These are phyloP conservation scores for Potamilus streckersoni DNA, from an alignment of 1,140 invertebrate genomes.

Conservation along the genomic window DNA sequence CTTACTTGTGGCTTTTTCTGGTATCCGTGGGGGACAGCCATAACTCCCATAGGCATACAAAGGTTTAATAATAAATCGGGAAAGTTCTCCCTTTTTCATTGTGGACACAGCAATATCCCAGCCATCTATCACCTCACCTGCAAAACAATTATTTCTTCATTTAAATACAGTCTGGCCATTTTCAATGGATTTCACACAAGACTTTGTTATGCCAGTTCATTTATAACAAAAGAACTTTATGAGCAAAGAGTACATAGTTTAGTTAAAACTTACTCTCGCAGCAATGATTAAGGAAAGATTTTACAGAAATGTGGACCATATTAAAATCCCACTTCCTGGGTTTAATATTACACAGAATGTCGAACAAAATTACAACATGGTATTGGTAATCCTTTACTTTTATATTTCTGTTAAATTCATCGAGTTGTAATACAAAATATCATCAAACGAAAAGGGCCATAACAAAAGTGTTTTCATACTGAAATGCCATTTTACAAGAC, in stretches of 20 bases:
- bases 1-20: slow-evolving; percentile 64
- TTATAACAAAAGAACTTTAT: not conserved
- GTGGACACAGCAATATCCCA: slow-evolving; percentile 76
- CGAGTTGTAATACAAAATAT: too few species aligned
- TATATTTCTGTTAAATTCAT: too few species aligned
- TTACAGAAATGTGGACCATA: too few species aligned
- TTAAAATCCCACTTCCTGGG: too few species aligned
- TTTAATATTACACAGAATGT: too few species aligned
- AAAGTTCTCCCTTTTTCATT: slow-evolving; percentile 77
- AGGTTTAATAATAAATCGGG: slow-evolving; percentile 77
- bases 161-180: not conserved
- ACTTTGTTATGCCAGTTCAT: not conserved
- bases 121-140: slow-evolving; percentile 72
- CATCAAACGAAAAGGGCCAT: too few species aligned
- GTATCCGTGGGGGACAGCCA: slow-evolving; percentile 77
- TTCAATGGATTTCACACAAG: not conserved
- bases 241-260: not conserved
- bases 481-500: too few species aligned
- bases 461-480: too few species aligned
- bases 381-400: too few species aligned
- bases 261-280: not conserved
- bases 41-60: slow-evolving; percentile 75
- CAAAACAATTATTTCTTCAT: slow-evolving; percentile 1
- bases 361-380: too few species aligned
- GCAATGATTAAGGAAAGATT: not conserved